Evolutionary conservation across 2,797 vertebrate genomes (phyloP).

Genomic region (Acanthornis magna): DNA sequence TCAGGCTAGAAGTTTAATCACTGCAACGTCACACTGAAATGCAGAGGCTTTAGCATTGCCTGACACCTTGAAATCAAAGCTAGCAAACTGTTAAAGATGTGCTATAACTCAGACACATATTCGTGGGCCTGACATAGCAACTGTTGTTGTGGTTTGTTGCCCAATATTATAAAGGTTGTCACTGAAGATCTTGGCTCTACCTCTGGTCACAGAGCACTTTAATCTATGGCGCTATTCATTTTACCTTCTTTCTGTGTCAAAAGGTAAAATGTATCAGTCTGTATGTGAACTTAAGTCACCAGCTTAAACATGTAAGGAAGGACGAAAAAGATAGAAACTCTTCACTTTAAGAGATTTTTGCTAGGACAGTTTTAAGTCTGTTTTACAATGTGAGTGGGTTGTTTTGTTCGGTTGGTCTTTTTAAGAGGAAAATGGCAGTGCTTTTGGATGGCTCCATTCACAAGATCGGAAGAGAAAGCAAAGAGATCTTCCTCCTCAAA

Average conservation of each 20-base stretch:
- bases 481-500: background rate
- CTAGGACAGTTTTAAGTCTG: background rate
- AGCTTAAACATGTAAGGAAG: background rate
- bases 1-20: background rate
- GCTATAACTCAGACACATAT: background rate
- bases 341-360: background rate
- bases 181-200: background rate
- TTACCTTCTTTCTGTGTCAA: background rate
- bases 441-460: background rate
- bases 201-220: background rate
- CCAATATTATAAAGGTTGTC: background rate
- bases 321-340: background rate
- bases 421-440: background rate
- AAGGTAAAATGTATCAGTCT: background rate
- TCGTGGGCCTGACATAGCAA: background rate
- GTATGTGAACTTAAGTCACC: background rate
- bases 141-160: background rate
- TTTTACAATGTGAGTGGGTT: background rate
- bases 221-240: background rate
- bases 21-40: background rate
- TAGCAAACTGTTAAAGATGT: background rate
- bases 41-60: background rate
- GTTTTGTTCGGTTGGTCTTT: background rate
- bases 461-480: background rate
- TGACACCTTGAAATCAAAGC: background rate